These are phyloP conservation scores for Tursiops truncatus DNA, from an alignment of 2,113 vertebrate genomes.

Conservation along the genomic window DNA sequence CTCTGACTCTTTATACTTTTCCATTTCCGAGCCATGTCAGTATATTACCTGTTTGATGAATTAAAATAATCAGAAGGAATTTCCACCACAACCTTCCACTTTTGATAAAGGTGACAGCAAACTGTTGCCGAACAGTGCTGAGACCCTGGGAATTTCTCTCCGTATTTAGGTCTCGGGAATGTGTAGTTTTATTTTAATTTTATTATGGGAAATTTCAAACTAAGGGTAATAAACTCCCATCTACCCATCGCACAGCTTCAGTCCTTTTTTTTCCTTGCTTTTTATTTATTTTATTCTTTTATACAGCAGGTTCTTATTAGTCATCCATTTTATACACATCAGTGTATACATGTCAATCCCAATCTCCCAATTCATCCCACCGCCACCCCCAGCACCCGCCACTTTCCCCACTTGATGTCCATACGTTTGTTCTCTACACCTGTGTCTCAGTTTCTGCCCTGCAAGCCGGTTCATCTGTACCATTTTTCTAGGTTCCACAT, in stretches of 20 bases:
- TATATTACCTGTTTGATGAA: background rate
- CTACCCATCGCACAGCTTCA: background rate
- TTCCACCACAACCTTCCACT: background rate
- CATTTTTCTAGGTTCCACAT: too few species aligned
- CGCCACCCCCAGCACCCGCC: too few species aligned
- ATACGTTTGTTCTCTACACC: too few species aligned
- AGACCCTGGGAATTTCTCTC: background rate
- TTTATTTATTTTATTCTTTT: too few species aligned
- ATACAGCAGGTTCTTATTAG: too few species aligned
- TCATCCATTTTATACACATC: too few species aligned
- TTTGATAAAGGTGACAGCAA: background rate
- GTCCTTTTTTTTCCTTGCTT: background rate
- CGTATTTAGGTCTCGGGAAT: background rate
- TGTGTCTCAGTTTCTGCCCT: too few species aligned
- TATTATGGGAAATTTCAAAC: background rate
- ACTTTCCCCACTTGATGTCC: too few species aligned
- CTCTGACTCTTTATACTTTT: background rate
- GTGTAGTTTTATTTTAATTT: background rate
- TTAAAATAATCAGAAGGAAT: background rate
- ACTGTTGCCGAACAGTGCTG: fast-evolving
- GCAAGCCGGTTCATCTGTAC: too few species aligned
- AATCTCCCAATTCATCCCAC: too few species aligned
- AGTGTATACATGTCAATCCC: too few species aligned
- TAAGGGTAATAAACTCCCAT: background rate
- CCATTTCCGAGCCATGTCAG: background rate